Base-by-base conservation (phyloP, 2,113 vertebrate genomes). In the Nibea coibor region DNA sequence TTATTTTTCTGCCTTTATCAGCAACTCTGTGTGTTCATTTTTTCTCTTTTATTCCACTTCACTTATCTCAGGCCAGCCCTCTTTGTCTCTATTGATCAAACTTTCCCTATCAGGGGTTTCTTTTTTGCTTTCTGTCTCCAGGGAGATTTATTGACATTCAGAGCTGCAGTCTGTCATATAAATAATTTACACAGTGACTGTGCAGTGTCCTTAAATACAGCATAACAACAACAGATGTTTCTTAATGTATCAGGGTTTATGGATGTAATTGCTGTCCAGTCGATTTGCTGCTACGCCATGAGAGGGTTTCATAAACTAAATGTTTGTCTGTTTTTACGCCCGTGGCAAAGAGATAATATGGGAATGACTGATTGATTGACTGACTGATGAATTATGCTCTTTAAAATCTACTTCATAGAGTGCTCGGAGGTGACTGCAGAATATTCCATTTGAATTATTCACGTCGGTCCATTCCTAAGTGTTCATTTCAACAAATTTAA, bases 111-210 rank as follows among this genome's bases (percentile, higher is more conserved):
- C 39, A 1, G 20, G 45, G 51, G 20, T 42, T 76, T 78, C 17
- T 48, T 74, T 74, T 69, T 10, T 0, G 35, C 63, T 63, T 72
- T 63, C 35, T 2, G 47, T 89, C 75, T 84, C 85, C 43, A 4
- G 78, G 82, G 84, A 84, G 78, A 58, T 77, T 70, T 86, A 91
- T 93, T 88, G 90, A 90, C 85, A 86, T 91, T 91, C 87, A 72
- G 54, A 66, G 80, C 80, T 67, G 79, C 54, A 62, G 80, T 76
- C 58, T 87, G 71, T 83, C 81, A 62, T 90, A 92, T 94, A 90
- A 92, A 94, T 94, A 88, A 91, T 94, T 93, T 77, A 93, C 81
- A 78, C 58, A 28, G 63, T 42, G 61, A 80, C 72, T 66, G 54
- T 15, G 72, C 57, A 45, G 24, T 70, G 66, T 15, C 39, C 50